Conservation (phyloP, 2,113 vertebrate genomes). For the Austrofundulus limnaeus region DNA sequence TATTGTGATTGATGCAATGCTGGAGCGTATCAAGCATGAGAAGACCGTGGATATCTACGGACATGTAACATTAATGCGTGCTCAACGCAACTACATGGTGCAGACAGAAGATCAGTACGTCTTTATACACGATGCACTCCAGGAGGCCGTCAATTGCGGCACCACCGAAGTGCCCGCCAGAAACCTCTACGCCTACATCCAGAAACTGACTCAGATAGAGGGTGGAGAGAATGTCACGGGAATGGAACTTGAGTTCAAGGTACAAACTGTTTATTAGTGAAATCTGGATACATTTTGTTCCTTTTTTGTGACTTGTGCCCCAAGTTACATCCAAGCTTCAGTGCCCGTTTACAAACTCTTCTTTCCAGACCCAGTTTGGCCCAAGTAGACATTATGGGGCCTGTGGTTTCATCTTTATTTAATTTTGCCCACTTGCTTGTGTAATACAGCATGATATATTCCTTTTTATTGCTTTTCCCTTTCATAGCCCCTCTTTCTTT, state of each 20-base stretch:
- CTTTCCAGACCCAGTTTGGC: constrained; percentile 55
- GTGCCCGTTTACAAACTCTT: constrained; percentile 29
- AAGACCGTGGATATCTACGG: constrained; percentile 99
- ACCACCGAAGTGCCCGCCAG: constrained; percentile 99
- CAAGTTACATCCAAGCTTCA: constrained; percentile 2
- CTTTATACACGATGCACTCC: constrained; percentile 97
- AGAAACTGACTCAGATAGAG: constrained; percentile 98
- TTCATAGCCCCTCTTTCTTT: constrained; percentile 8
- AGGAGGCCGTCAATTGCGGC: constrained; percentile 98
- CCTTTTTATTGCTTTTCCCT: constrained; percentile 22
- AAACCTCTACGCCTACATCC: constrained; percentile 98
- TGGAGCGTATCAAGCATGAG: constrained; percentile 99
- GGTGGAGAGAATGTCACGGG: constrained; percentile 96
- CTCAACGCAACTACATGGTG: constrained; percentile 99
- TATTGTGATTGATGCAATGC: constrained; percentile 99
- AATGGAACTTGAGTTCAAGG: constrained; percentile 99
- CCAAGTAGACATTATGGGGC: constrained; percentile 69
- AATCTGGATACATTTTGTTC: background rate
- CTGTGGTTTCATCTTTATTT: constrained; percentile 70
- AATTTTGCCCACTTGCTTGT: constrained; percentile 43
- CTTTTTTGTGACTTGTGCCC: background rate
- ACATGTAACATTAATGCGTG: constrained; percentile 97
- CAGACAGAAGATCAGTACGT: constrained; percentile 99
- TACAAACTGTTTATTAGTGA: constrained; percentile 53
- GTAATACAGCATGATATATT: constrained; percentile 44